Conservation (phyloP, 2,888 invertebrate genomes). For the Chrysodeixis includens region DNA sequence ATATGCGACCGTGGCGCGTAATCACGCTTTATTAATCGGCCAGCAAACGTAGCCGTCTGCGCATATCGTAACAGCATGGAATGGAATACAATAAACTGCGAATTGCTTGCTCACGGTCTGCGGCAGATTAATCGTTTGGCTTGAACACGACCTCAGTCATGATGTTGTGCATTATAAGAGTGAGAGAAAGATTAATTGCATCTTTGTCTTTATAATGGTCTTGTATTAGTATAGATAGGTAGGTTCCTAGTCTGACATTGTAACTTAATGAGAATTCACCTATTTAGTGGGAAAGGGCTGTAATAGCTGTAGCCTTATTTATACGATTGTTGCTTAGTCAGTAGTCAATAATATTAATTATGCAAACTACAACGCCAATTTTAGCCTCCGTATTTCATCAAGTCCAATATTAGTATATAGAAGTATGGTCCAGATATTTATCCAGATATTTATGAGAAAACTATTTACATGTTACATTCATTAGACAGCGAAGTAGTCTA, state of each 20-base stretch:
- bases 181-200: neutral
- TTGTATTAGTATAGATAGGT: conserved; percentile 22
- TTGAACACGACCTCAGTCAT: too few species aligned
- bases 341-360: conserved; percentile 32
- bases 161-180: too few species aligned
- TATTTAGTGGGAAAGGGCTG: conserved; percentile 49
- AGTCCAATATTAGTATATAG: conserved; percentile 12
- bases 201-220: conserved; percentile 8
- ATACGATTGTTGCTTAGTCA: conserved; percentile 58
- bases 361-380: conserved; percentile 23
- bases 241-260: conserved; percentile 37
- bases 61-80: too few species aligned
- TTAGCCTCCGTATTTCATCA: conserved; percentile 24
- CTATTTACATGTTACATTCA: conserved; percentile 3
- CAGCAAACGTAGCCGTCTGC: too few species aligned
- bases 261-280: conserved; percentile 26
- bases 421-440: conserved; percentile 5
- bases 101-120: too few species aligned
- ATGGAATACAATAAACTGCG: too few species aligned
- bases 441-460: conserved; percentile 4
- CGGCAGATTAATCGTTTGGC: too few species aligned
- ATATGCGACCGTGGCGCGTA: too few species aligned
- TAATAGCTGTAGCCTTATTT: conserved; percentile 56
- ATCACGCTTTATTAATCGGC: too few species aligned
- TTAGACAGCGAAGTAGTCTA: neutral